A percentile compares a stretch with the other conserved stretches of the same genome.
phyloP scores from a whole-genome alignment of 2,797 vertebrate species.

The Ptychadena robeensis region DNA sequence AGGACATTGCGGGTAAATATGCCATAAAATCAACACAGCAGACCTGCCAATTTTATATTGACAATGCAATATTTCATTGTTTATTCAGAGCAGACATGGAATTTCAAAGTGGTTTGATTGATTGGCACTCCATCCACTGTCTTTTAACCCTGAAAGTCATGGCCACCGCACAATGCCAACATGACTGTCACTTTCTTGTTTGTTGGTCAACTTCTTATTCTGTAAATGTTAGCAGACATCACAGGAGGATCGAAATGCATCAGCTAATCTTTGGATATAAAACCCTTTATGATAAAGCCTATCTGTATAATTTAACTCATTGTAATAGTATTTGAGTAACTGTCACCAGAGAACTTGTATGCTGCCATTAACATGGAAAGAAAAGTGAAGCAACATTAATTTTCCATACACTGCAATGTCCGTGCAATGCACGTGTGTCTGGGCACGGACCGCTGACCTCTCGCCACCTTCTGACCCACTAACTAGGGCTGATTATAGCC shows the following conservation, averaged over 20 bases:
- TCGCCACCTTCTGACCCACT: no score
- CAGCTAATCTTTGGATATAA: neutral
- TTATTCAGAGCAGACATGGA: constrained; percentile 38
- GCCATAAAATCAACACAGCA: constrained; percentile 51
- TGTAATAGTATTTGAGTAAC: no score
- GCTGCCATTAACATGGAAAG: no score
- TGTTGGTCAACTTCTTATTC: neutral
- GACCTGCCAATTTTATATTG: constrained; percentile 50
- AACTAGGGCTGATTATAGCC: no score
- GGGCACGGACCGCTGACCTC: no score
- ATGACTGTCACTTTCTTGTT: neutral
- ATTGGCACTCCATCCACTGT: constrained; percentile 14
- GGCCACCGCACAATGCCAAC: neutral
- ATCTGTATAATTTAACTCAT: no score
- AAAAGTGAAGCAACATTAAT: no score
- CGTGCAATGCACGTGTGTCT: no score
- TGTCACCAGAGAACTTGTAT: no score
- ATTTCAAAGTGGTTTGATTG: constrained; percentile 31
- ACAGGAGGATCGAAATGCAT: neutral
- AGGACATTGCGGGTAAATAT: constrained; percentile 51
- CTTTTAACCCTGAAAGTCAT: constrained; percentile 40
- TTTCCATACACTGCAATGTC: no score
- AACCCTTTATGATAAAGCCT: neutral
- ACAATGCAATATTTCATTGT: constrained; percentile 44
- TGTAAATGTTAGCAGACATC: neutral